A percentile compares a stretch with the other conserved stretches of the same genome.
These are phyloP conservation scores for Napeogenes sylphis DNA, from an alignment of 2,888 invertebrate genomes.

Conservation along the genomic window DNA sequence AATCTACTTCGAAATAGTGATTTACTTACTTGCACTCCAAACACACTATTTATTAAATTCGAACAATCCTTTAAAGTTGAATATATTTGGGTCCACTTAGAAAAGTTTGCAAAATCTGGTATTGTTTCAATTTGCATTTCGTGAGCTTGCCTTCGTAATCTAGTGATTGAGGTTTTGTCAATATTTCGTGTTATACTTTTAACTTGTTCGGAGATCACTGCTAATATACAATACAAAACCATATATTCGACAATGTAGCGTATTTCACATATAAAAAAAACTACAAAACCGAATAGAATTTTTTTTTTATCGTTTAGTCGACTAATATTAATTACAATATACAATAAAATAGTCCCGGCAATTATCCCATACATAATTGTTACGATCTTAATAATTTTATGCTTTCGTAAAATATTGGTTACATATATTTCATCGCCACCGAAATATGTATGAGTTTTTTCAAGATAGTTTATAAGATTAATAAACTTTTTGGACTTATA, in stretches of 20 bases:
- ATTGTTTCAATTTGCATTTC: not conserved
- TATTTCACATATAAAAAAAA: not conserved
- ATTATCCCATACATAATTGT: not conserved
- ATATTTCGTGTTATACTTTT: conserved; percentile 32
- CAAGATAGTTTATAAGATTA: not conserved
- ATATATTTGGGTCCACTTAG: conserved; percentile 13
- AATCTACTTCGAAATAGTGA: too few species aligned
- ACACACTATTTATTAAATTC: conserved; percentile 2
- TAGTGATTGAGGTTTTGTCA: not conserved
- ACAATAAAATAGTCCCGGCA: not conserved
- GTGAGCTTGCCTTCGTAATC: conserved; percentile 13
- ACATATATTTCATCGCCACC: not conserved
- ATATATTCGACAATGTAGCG: conserved; percentile 34
- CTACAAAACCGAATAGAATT: not conserved
- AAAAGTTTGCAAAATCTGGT: conserved; percentile 11
- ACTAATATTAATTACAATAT: not conserved
- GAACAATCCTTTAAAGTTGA: conserved; percentile 2
- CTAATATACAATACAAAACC: conserved; percentile 34
- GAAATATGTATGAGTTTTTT: not conserved
- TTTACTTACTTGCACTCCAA: conserved; percentile 11
- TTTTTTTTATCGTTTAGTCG: not conserved
- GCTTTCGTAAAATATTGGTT: not conserved
- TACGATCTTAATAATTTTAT: not conserved
- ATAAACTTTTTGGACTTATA: not conserved
- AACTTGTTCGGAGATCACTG: conserved; percentile 39